Base-by-base conservation (phyloP, 1,140 invertebrate genomes). In the Drosophila tsacasi region DNA sequence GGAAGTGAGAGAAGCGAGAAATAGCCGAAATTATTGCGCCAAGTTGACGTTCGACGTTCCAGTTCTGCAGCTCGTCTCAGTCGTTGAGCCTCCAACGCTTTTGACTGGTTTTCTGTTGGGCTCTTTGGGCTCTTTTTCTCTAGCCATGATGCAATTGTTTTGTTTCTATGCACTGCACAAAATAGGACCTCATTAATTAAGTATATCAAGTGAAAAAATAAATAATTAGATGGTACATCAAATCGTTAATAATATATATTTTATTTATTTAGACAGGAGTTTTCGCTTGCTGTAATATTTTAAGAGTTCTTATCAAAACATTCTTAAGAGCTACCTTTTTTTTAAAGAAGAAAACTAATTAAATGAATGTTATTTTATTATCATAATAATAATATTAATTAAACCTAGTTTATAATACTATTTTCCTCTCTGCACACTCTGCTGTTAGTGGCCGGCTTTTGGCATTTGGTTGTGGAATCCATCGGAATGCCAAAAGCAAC, bases 381-480 rank as follows among this genome's bases (percentile, higher is more conserved):
- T n/a, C n/a, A n/a, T n/a, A n/a, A n/a, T n/a, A n/a, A n/a, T 44
- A 19, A 44, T 12, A 44, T 5, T 46, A 21, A n/a, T 21, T 21
- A 13, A 6, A 0, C 32, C 44, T 49, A 46, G 23, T n/a, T 30
- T 2, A n/a, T 9, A 17, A 17, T 68, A 42, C 13, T 27, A n/a
- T 55, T 57, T 72, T 27, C n/a, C 37, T 35, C n/a, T 12, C 7
- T 67, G 67, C 65, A 66, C 5, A 8, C 17, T 49, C 25, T 49
- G 58, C 59, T 67, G 37, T n/a, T 76, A 49, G 40, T 81, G 80
- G 57, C 65, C 81, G 76, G 81, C 71, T 71, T 68, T 80, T 83
- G 81, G 81, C 81, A 83, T 84, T 85, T 85, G 75, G 69, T 82
- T 77, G 77, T 64, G 81, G 81, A 80, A 83, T 84, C 74, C 76